A percentile compares a stretch with the other conserved stretches of the same genome.
phyloP scores from a whole-genome alignment of 1,140 invertebrate species.

The Polypedilum vanderplanki region DNA sequence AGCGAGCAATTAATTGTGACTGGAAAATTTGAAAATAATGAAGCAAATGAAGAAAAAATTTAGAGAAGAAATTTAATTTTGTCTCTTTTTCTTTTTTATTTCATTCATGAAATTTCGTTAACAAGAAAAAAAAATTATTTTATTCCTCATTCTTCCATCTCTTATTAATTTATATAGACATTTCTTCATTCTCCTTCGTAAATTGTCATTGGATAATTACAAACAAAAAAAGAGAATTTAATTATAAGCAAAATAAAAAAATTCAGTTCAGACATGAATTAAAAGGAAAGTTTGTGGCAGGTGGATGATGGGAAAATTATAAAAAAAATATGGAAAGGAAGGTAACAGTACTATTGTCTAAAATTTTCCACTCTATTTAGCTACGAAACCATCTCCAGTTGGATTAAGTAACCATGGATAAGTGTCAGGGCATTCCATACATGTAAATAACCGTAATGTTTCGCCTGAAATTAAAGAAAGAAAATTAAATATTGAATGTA shows the following conservation, averaged over 20 bases:
- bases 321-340: not conserved
- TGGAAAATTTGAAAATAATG: not conserved
- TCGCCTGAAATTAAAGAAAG: constrained; percentile 53
- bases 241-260: too few relatives aligned
- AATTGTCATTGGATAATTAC: not conserved
- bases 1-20: not conserved
- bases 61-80: not conserved
- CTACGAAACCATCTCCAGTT: constrained; percentile 86
- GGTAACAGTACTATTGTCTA: not conserved
- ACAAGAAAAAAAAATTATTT: not conserved
- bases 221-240: too few relatives aligned
- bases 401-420: constrained; percentile 94
- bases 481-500: constrained; percentile 12
- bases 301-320: not conserved
- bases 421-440: constrained; percentile 92
- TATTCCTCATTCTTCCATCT: not conserved
- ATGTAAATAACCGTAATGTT: constrained; percentile 85
- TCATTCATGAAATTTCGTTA: constrained; percentile 9
- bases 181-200: not conserved
- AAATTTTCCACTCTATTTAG: constrained; percentile 43
- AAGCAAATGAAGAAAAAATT: not conserved
- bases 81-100: not conserved
- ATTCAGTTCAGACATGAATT: too few relatives aligned
- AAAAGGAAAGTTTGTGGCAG: too few relatives aligned
- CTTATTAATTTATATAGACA: not conserved